Conservation (phyloP, 30 jellyfish, hydroid and myxozoan species). For the Chrysaora quinquecirrha region DNA sequence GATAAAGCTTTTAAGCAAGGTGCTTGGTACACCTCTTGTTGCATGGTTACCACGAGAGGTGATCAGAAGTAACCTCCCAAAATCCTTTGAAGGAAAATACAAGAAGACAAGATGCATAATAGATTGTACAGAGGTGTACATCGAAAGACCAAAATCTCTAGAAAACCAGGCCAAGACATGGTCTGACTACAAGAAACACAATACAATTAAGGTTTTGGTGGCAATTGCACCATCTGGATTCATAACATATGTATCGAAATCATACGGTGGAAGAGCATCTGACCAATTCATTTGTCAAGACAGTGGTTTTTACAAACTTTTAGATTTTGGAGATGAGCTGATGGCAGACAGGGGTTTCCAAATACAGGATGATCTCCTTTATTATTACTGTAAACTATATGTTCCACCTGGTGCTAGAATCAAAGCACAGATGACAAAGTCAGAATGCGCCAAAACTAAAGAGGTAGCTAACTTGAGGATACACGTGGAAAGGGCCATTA, state of each 20-base stretch:
- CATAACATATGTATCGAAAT: background rate
- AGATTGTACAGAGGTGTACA: too few species aligned
- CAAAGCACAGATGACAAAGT: too few species aligned
- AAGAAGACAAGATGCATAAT: too few species aligned
- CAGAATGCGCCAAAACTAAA: too few species aligned
- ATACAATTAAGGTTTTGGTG: background rate
- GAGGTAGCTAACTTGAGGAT: too few species aligned
- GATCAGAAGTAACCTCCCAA: too few species aligned
- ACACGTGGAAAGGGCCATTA: background rate
- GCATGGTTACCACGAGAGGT: too few species aligned
- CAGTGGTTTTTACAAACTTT: background rate
- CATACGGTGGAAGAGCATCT: background rate
- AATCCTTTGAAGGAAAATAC: too few species aligned
- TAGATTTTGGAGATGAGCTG: too few species aligned
- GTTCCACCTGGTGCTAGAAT: constrained; percentile 3
- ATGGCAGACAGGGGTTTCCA: background rate
- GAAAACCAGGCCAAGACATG: background rate
- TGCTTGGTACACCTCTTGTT: too few species aligned
- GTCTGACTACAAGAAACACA: background rate
- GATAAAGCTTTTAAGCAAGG: too few species aligned
- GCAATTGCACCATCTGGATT: background rate
- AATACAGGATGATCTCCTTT: background rate
- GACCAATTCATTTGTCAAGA: background rate
- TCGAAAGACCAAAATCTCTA: too few species aligned
- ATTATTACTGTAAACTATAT: background rate